Base-by-base conservation (phyloP, 2,888 invertebrate species). In the Ctena decussata region DNA sequence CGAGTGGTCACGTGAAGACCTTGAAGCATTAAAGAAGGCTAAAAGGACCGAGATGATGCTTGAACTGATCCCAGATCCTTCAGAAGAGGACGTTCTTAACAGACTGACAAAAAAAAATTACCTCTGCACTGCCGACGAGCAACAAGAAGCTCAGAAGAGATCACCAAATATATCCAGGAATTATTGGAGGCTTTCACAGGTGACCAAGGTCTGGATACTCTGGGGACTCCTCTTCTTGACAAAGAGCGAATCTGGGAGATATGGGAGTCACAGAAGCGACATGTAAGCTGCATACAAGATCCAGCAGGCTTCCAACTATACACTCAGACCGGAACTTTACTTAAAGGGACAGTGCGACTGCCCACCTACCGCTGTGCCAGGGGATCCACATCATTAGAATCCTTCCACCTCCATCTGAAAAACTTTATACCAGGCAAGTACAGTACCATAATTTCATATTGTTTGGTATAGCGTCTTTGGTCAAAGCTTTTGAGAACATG, bases 251-350 rank as follows among this genome's bases (percentile, higher is more conserved):
- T 84, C 53, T 18, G 30, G 44, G 44, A 44, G 1, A 69, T 84
- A 8, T 88, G 85, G 86, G 46, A 60, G 15, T 18, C 30, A n/a
- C 79, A 85, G 77, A 60, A 80, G 53, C 30, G 24, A 8, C 87
- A 90, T 71, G 73, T 86, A 0, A 21, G 78, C 27, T 89, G 90
- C 65, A 69, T 91, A 12, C 89, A 90, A 69, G 89, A 91, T 72
- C 85, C 88, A 35, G 39, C 27, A 30, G 87, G 57, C 15, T 32
- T 82, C 30, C 74, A 69, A 37, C 80, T 91, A 5, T 91, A 92
- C 82, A 87, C 84, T 1, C 60, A 77, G 65, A 84, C 72, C 11
- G 70, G 80, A 15, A 71, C 83, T 0, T 15, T 80, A 21, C n/a
- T 8, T n/a, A 89, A 89, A 46, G 88, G 86, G 0, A 74, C 53